Evolutionary conservation across 2,888 invertebrate species (phyloP).

Genomic region (Pammene aurita): DNA sequence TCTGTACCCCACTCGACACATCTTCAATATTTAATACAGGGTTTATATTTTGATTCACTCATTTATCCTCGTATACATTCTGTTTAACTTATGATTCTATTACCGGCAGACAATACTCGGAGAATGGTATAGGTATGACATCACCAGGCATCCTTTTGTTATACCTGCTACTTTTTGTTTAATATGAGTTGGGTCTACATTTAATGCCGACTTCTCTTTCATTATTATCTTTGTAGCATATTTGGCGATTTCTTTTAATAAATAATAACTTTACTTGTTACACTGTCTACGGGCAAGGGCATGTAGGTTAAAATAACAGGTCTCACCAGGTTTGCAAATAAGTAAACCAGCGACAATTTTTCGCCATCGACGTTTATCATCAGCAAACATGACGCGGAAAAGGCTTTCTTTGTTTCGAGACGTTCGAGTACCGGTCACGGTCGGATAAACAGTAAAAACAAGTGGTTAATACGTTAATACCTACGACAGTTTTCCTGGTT

Average conservation of each 20-base stretch:
- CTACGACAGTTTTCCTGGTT: constrained; percentile 36
- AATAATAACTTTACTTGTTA: neutral
- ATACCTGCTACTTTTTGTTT: neutral
- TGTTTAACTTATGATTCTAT: neutral
- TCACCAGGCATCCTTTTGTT: neutral
- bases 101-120: neutral
- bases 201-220: neutral
- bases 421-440: constrained; percentile 29
- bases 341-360: constrained; percentile 8
- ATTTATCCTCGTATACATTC: neutral
- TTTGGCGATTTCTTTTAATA: neutral
- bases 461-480: constrained; percentile 21
- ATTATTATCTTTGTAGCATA: neutral
- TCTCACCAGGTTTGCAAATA: constrained; percentile 12
- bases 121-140: neutral
- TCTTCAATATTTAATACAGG: constrained; percentile 7
- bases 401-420: constrained; percentile 39
- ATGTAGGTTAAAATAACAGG: constrained; percentile 15
- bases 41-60: constrained; percentile 2
- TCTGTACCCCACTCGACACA: constrained; percentile 33
- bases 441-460: constrained; percentile 32
- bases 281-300: neutral
- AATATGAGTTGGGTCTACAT: neutral
- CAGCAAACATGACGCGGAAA: constrained; percentile 35
- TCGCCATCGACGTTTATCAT: constrained; percentile 22